phyloP scores from a whole-genome alignment of 2,888 invertebrate genomes.

The Epicampocera succincta region DNA sequence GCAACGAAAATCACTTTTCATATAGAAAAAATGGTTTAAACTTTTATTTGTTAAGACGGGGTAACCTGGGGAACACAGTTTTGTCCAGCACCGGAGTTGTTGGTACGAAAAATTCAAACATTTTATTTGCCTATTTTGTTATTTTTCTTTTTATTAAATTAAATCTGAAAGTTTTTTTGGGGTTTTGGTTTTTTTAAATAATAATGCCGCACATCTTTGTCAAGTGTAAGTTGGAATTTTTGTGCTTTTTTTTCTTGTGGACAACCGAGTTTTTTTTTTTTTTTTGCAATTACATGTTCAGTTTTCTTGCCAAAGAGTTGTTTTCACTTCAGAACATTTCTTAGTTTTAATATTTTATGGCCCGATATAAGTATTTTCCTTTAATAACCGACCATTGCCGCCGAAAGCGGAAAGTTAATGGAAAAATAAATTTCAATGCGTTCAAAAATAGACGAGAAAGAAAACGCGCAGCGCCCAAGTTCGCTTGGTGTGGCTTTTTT shows the following conservation, averaged over 20 bases:
- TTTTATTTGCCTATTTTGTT: not conserved
- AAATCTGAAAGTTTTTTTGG: slow-evolving; percentile 2
- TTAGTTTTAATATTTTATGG: slow-evolving; percentile 10
- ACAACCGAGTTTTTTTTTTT: slow-evolving; percentile 16
- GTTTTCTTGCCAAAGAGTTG: slow-evolving; percentile 1
- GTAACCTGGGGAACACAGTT: slow-evolving; percentile 4
- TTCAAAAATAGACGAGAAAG: slow-evolving; percentile 66
- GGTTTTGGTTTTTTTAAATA: not conserved
- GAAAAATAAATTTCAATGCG: slow-evolving; percentile 31
- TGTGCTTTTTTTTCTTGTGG: not conserved
- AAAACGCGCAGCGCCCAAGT: slow-evolving; percentile 55
- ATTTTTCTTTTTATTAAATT: slow-evolving; percentile 3
- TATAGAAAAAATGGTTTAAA: slow-evolving; percentile 2
- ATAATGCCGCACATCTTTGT: slow-evolving; percentile 70
- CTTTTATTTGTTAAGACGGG: not conserved
- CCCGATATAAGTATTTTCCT: slow-evolving; percentile 32
- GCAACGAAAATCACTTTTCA: slow-evolving; percentile 53
- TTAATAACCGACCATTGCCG: slow-evolving; percentile 13
- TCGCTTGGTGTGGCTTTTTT: slow-evolving; percentile 36
- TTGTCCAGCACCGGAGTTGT: slow-evolving; percentile 14
- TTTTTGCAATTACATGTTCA: slow-evolving; percentile 38
- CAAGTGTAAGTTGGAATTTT: slow-evolving; percentile 52
- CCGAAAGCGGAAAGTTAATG: slow-evolving; percentile 15
- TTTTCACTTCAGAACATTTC: slow-evolving; percentile 18
- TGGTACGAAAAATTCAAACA: not conserved